These are phyloP conservation scores for Porites cylindrica DNA, from an alignment of 92 coral and sea anemone genomes.

Conservation along the genomic window DNA sequence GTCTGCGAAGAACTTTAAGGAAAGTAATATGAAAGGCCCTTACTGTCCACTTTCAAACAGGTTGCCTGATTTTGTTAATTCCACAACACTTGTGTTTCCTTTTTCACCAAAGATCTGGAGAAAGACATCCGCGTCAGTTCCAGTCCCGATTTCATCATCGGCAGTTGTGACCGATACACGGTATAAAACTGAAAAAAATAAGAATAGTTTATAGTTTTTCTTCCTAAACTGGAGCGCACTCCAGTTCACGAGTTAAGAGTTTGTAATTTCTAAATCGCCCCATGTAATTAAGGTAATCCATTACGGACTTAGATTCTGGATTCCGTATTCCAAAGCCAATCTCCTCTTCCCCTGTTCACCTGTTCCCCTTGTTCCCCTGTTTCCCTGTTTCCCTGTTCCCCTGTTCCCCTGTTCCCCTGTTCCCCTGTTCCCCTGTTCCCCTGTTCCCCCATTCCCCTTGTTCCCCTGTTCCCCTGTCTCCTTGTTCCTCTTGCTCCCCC, in stretches of 20 bases:
- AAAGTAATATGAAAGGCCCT: neutral
- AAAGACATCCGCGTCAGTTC: constrained; percentile 38
- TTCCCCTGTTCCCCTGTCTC: too few relatives aligned
- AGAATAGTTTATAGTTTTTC: neutral
- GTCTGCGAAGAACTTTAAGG: neutral
- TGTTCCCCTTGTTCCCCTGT: too few relatives aligned
- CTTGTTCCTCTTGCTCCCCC: too few relatives aligned
- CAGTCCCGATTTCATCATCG: constrained; percentile 2
- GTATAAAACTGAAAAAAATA: constrained; percentile 24
- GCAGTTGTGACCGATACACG: constrained; percentile 29
- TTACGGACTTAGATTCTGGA: too few relatives aligned
- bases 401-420: too few relatives aligned
- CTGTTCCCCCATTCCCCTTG: too few relatives aligned
- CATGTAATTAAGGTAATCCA: too few relatives aligned
- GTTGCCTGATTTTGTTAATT: constrained; percentile 36
- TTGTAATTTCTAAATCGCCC: neutral
- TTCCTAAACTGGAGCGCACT: neutral
- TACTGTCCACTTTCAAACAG: constrained; percentile 41
- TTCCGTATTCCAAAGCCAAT: too few relatives aligned
- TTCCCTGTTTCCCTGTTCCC: too few relatives aligned
- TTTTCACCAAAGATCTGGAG: constrained; percentile 32
- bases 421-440: too few relatives aligned
- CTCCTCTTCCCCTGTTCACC: too few relatives aligned
- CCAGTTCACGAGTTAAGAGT: too few relatives aligned
- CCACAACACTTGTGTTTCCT: constrained; percentile 22